Evolutionary conservation across 2,113 vertebrate genomes (phyloP), one percentile per base, ranked within the genome.

Genomic region (Ploceus nigricollis): DNA sequence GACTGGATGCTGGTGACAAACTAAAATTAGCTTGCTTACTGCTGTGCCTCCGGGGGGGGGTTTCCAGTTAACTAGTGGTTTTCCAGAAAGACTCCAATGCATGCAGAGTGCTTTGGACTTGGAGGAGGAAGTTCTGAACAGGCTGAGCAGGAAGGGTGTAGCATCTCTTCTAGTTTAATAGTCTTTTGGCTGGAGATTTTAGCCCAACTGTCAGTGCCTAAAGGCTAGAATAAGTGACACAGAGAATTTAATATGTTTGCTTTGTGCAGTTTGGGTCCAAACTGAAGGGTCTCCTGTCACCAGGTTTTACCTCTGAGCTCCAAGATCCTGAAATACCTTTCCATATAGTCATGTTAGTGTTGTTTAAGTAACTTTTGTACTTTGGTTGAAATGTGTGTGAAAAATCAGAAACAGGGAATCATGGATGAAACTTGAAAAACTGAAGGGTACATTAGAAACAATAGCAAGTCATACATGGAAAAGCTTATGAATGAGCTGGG

Each of bases 121-220:
- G 4, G 57, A 76, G 73, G 44, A 91, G 94, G 96, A 95, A 90
- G 91, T 89, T 80, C 31, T 61, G n/a, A 64, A 75, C 57, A 40
- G n/a, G 15, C 77, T 92, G 61, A 91, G 63, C 91, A 89, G 95
- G 96, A 96, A 96, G 94, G 87, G 84, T 93, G 93, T 95, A 93
- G 80, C 71, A 40, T 92, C 82, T 93, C 72, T 58, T 97, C 44
- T 61, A 33, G 28, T 65, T 87, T 85, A 65, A 68, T 54, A 51
- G 54, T 75, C 31, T 82, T 81, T 63, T 5, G 5, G 54, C 44
- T 85, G 69, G 25, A 76, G 50, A 64, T 82, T 83, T 82, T 79
- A 84, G 42, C 23, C 27, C 18, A 83, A 3, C 47, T 75, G 2
- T 80, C 72, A 68, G 44, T 83, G 35, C 25, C 22, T 61, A 16